A percentile compares a stretch with the other conserved stretches of the same genome.
These are phyloP conservation scores for Alviniconcha strummeri DNA, from an alignment of 2,888 invertebrate species.

Conservation along the genomic window DNA sequence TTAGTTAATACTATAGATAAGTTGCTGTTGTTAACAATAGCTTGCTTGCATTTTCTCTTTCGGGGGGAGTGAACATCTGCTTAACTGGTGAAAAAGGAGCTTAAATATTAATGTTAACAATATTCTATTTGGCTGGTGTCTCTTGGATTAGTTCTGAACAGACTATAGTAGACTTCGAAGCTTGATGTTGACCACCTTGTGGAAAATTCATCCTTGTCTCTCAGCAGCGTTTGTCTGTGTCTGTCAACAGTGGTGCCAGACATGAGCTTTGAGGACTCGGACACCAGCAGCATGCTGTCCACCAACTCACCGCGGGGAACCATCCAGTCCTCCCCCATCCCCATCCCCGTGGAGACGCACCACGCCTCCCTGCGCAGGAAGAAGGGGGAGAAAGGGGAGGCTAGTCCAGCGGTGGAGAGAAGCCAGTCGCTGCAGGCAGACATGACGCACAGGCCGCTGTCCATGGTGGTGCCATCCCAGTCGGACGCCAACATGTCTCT, in stretches of 20 bases:
- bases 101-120: too few relatives aligned
- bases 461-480: slow-evolving; percentile 71
- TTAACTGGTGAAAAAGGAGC: too few relatives aligned
- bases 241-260: slow-evolving; percentile 19
- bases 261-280: slow-evolving; percentile 67
- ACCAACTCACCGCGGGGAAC: slow-evolving; percentile 55
- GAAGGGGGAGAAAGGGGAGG: slow-evolving; percentile 68
- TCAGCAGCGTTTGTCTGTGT: too few relatives aligned
- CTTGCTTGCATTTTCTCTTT: too few relatives aligned
- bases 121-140: too few relatives aligned
- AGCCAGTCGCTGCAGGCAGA: slow-evolving; percentile 71
- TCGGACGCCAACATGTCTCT: slow-evolving; percentile 69
- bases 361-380: slow-evolving; percentile 76
- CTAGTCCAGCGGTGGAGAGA: slow-evolving; percentile 75
- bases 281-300: slow-evolving; percentile 65
- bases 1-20: too few relatives aligned
- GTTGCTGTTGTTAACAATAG: too few relatives aligned
- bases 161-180: too few relatives aligned
- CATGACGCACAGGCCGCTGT: slow-evolving; percentile 71
- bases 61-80: too few relatives aligned
- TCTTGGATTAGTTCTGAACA: too few relatives aligned
- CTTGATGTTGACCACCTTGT: too few relatives aligned
- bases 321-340: slow-evolving; percentile 42
- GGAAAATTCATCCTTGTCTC: too few relatives aligned
- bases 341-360: slow-evolving; percentile 72